Percentiles rank a stretch among this genome's conserved stretches.
Conservation (phyloP, 2,113 vertebrate species). For the Antechinus stuartii region DNA sequence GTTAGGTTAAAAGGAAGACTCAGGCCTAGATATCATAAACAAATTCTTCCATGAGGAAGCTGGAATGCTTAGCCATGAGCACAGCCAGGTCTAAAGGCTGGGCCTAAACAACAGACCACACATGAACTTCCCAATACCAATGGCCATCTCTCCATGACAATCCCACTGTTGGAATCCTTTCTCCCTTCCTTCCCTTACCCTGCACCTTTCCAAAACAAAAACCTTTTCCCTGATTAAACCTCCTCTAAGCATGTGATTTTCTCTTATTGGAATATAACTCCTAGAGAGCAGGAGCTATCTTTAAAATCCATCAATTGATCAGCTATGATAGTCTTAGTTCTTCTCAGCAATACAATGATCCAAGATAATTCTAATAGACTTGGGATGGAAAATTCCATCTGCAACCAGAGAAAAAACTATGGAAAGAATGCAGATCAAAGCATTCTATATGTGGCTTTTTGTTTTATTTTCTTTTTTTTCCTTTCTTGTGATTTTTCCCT, state of each 20-base stretch:
- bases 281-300: background rate
- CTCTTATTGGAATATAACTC: background rate
- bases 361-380: too few relatives aligned
- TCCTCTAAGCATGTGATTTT: background rate
- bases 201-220: background rate
- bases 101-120: background rate
- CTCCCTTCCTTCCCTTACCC: background rate
- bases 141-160: background rate
- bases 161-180: background rate
- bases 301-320: background rate
- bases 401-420: too few relatives aligned
- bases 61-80: background rate
- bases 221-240: background rate
- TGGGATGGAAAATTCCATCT: too few relatives aligned
- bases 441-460: too few relatives aligned
- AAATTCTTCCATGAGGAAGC: background rate
- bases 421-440: too few relatives aligned
- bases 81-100: background rate
- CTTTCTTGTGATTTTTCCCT: too few relatives aligned
- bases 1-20: too few relatives aligned
- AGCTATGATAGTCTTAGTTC: too few relatives aligned
- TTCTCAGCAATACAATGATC: too few relatives aligned
- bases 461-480: too few relatives aligned
- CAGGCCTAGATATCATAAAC: background rate
- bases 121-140: background rate